Percentiles rank a stretch among this genome's conserved stretches.
phyloP scores from a whole-genome alignment of 2,888 invertebrate genomes.

The Hirudinaria manillensis region DNA sequence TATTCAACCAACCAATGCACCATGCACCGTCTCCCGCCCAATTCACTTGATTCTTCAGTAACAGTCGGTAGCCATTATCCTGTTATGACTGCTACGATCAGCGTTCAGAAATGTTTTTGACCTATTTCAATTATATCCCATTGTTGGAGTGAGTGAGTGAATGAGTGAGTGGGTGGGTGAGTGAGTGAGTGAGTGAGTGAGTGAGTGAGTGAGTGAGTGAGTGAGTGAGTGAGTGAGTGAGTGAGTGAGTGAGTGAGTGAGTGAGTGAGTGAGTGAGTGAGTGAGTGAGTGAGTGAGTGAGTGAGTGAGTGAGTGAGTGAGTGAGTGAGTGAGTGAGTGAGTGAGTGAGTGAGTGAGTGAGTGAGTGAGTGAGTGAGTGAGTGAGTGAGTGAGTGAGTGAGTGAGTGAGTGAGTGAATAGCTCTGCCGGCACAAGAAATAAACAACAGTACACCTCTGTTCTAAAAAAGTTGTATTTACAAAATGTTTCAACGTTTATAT shows the following conservation, averaged over 20 bases:
- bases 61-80: too few species aligned
- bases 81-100: background rate
- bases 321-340: constrained; percentile 8
- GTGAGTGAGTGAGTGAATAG: constrained; percentile 15
- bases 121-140: background rate
- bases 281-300: constrained; percentile 19
- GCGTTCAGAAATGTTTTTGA: background rate
- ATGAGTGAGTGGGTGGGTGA: too few species aligned
- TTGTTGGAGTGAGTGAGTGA: background rate
- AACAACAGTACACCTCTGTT: background rate
- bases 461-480: too few species aligned
- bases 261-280: constrained; percentile 6
- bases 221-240: background rate
- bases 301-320: constrained; percentile 14
- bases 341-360: constrained; percentile 8
- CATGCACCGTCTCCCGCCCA: background rate
- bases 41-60: too few species aligned
- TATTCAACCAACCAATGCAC: background rate
- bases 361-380: background rate
- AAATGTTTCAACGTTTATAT: too few species aligned
- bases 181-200: background rate
- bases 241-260: background rate
- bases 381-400: constrained; percentile 6
- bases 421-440: background rate
- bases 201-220: background rate